Evolutionary conservation across 2,888 invertebrate species (phyloP), one percentile per base, ranked within the genome.

Genomic region (Pterostichus niger): DNA sequence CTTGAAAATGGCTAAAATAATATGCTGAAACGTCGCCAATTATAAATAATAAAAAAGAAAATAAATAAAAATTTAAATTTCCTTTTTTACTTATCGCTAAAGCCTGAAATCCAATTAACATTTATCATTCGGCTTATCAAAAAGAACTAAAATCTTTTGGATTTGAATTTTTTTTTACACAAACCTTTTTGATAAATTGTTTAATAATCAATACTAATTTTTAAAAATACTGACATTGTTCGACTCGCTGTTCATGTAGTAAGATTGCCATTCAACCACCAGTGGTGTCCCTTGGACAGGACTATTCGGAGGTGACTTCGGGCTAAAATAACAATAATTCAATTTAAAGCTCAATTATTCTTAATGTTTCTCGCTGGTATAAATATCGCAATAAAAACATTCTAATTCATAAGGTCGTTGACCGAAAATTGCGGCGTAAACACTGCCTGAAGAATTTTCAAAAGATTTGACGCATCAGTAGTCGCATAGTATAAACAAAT

Each of bases 221-320:
- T 40, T 7, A 40, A 40, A 40, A 40, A 64, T 79, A 86, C 87
- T 88, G 87, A 89, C 89, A 85, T 89, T 88, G 87, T 88, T 89
- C n/a, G 86, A 84, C 86, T 89, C 89, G 84, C 87, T 87, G 85
- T 90, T 90, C 85, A 90, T 87, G 86, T 90, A 90, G 85, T 90
- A 90, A 17, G 89, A 88, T 84, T 90, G 90, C 90, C 90, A 90
- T 87, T 90, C 90, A 85, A 90, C 87, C 80, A 88, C 89, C 68
- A 89, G 83, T 0, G 89, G 88, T 40, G 89, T 88, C 61, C 88
- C 89, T 85, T 89, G 89, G 35, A 96, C 96, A 49, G 97, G 97
- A 89, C 97, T 97, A 91, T 97, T 97, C n/a, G 97, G 97, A 13
- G 97, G 97, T 71, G 97, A 97, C 89, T 97, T 98, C 0, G 97